These are phyloP conservation scores for Pseudococcus viburni DNA, from an alignment of 2,888 invertebrate genomes.

Conservation along the genomic window DNA sequence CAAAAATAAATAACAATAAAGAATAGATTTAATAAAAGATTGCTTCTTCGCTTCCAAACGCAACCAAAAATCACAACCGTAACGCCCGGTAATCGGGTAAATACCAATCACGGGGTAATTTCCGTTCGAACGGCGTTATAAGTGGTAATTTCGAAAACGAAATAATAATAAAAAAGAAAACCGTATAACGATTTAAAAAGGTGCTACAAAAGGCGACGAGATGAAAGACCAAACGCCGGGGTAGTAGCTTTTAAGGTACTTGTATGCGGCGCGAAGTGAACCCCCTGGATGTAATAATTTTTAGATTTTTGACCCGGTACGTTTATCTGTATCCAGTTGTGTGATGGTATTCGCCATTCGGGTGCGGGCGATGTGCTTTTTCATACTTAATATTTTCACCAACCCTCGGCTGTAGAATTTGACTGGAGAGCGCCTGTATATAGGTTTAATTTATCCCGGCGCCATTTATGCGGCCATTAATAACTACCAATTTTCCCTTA, in stretches of 20 bases:
- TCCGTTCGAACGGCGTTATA: not conserved
- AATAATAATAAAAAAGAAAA: not conserved
- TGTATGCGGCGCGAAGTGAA: not conserved
- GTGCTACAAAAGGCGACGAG: not conserved
- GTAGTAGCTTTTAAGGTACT: not conserved
- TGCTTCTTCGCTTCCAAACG: not conserved
- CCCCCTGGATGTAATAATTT: conserved; percentile 11
- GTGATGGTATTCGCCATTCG: not conserved
- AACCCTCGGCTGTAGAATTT: conserved; percentile 35
- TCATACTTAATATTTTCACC: conserved; percentile 49
- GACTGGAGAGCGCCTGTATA: conserved; percentile 20
- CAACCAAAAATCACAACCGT: not conserved
- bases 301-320: conserved; percentile 29
- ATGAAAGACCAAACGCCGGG: not conserved
- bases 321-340: conserved; percentile 42
- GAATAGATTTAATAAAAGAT: not conserved
- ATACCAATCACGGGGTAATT: conserved; percentile 20
- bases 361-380: conserved; percentile 24
- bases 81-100: not conserved
- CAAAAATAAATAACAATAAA: not conserved
- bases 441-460: conserved; percentile 50
- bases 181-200: conserved; percentile 13
- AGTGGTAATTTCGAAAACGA: conserved; percentile 4
- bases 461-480: conserved; percentile 47
- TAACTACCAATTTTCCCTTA: conserved; percentile 52